These are phyloP conservation scores for Pterocles gutturalis DNA, from an alignment of 2,113 vertebrate genomes.

Conservation along the genomic window DNA sequence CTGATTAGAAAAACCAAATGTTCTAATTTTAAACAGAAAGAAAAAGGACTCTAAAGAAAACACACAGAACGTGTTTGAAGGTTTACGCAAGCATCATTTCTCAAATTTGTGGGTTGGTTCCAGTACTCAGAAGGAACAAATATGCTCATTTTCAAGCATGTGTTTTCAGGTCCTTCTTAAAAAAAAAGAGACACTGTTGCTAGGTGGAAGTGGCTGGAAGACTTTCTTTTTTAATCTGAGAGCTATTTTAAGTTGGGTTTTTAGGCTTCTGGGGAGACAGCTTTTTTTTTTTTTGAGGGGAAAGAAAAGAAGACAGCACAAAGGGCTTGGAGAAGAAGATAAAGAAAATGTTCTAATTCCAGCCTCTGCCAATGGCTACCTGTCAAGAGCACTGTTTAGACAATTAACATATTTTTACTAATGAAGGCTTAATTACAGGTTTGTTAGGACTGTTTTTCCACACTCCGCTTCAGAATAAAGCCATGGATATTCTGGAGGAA, in stretches of 20 bases:
- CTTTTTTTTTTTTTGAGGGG: not conserved
- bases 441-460: constrained; percentile 55
- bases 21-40: constrained; percentile 12
- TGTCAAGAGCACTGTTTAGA: not conserved
- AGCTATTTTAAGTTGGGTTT: constrained; percentile 59
- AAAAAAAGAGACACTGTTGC: constrained; percentile 25
- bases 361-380: constrained; percentile 56
- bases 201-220: constrained; percentile 65
- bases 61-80: not conserved
- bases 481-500: not conserved
- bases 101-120: constrained; percentile 32
- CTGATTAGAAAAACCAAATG: constrained; percentile 44
- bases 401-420: constrained; percentile 31
- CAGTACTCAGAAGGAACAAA: constrained; percentile 47
- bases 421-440: constrained; percentile 57
- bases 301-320: not conserved
- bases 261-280: constrained; percentile 49
- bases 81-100: constrained; percentile 27
- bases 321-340: not conserved
- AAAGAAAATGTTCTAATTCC: constrained; percentile 27
- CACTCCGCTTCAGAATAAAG: not conserved
- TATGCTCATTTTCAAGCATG: not conserved
- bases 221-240: constrained; percentile 51
- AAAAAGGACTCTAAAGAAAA: constrained; percentile 35
- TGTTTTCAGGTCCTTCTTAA: constrained; percentile 1